phyloP scores from a whole-genome alignment of 2,888 invertebrate genomes.

The Dynastes grantii region DNA sequence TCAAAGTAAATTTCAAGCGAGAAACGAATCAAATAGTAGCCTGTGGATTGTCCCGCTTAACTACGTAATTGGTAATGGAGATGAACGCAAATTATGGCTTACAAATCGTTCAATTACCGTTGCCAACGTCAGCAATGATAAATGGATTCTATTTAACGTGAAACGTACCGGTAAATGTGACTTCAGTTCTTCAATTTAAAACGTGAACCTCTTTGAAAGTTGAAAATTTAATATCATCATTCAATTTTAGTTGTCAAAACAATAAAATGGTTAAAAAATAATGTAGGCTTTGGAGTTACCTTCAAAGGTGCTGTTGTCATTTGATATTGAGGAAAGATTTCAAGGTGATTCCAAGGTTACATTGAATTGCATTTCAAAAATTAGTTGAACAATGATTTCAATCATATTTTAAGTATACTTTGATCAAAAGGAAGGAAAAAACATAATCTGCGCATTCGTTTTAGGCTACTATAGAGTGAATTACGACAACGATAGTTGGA shows the following conservation, averaged over 20 bases:
- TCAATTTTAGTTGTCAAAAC: no score
- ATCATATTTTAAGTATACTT: no score
- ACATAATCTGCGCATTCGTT: neutral
- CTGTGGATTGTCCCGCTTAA: slow-evolving; percentile 78
- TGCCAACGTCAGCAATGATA: slow-evolving; percentile 57
- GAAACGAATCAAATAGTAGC: slow-evolving; percentile 58
- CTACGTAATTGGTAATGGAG: slow-evolving; percentile 64
- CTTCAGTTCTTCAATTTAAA: neutral
- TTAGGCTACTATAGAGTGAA: slow-evolving; percentile 78
- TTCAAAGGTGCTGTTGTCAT: no score
- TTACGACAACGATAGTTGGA: slow-evolving; percentile 76
- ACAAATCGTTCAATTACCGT: slow-evolving; percentile 56
- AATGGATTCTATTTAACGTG: slow-evolving; percentile 78
- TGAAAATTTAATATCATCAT: neutral
- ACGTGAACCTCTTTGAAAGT: no score
- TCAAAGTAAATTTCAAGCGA: slow-evolving; percentile 70
- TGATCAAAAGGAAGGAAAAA: no score
- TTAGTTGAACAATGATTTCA: no score
- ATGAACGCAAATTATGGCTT: slow-evolving; percentile 60
- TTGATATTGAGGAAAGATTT: no score
- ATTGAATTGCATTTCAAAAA: no score
- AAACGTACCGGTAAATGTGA: slow-evolving; percentile 72
- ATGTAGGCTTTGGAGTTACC: no score
- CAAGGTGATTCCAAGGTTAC: no score
- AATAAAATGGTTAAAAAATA: no score